Conservation (phyloP, 2,113 vertebrate species). For the Fulica atra region DNA sequence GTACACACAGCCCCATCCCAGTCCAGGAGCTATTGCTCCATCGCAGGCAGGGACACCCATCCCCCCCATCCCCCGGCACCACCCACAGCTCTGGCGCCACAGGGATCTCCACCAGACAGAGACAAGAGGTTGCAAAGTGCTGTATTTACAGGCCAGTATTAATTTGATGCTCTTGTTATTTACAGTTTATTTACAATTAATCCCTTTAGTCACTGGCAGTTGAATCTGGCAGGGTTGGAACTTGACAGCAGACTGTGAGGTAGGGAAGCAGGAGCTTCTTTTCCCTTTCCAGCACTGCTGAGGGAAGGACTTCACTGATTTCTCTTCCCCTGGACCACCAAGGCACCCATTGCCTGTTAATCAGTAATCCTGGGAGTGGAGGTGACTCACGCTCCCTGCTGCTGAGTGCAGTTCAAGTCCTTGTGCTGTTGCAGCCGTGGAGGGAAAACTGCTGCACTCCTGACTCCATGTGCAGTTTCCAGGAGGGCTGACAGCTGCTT, state of each 20-base stretch:
- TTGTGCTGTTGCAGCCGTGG: accelerated
- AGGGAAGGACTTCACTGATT: not conserved
- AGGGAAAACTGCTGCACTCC: not conserved
- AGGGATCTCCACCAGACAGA: not conserved
- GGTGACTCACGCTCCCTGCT: not conserved
- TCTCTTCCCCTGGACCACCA: not conserved
- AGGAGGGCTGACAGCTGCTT: not conserved
- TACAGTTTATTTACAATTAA: not conserved
- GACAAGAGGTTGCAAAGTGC: not conserved
- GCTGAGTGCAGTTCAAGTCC: not conserved
- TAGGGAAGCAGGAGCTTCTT: not conserved
- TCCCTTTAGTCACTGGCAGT: not conserved
- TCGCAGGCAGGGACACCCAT: accelerated
- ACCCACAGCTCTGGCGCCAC: accelerated
- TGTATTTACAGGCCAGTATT: not conserved
- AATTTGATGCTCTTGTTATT: not conserved
- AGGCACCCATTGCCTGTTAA: not conserved
- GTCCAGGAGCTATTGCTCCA: not conserved
- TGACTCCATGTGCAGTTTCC: accelerated
- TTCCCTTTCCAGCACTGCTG: not conserved
- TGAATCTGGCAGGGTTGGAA: not conserved
- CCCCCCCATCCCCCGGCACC: too few relatives aligned
- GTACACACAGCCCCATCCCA: accelerated
- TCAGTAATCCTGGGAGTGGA: not conserved
- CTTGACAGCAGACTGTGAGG: not conserved